Conservation (phyloP, 1,140 invertebrate genomes). For the Bombus superbus region DNA sequence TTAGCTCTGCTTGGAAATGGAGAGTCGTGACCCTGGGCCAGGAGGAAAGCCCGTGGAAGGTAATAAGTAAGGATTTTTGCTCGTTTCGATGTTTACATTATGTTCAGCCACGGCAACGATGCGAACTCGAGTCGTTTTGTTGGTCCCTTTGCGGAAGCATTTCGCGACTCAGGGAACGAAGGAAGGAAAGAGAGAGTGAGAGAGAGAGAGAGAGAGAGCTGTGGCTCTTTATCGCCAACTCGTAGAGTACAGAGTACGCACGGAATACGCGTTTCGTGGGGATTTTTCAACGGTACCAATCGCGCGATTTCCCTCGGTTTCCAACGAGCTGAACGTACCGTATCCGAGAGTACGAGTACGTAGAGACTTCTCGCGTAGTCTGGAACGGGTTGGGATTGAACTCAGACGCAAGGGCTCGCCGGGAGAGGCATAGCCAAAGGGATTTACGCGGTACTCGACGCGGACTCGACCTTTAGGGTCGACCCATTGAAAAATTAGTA, state of each 20-base stretch:
- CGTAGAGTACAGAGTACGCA: slow-evolving; percentile 19
- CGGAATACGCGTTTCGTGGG: slow-evolving; percentile 48
- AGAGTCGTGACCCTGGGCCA: background rate
- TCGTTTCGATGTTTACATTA: slow-evolving; percentile 61
- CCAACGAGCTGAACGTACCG: slow-evolving; percentile 33
- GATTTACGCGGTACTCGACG: slow-evolving; percentile 65
- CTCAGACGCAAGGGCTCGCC: slow-evolving; percentile 21
- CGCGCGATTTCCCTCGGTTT: slow-evolving; percentile 64
- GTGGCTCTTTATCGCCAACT: slow-evolving; percentile 57
- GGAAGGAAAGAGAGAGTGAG: background rate
- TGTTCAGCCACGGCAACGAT: slow-evolving; percentile 25
- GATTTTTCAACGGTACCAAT: slow-evolving; percentile 41
- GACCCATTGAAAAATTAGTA: slow-evolving; percentile 76
- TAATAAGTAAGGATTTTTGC: slow-evolving; percentile 58
- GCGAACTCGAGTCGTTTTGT: slow-evolving; percentile 41
- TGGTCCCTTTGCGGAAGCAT: slow-evolving; percentile 58
- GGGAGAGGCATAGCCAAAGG: slow-evolving; percentile 52
- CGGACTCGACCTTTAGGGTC: slow-evolving; percentile 60
- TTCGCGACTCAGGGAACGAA: slow-evolving; percentile 17
- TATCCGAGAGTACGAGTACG: background rate
- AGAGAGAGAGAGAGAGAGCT: background rate
- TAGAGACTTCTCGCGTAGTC: background rate
- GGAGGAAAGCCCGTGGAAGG: slow-evolving; percentile 3
- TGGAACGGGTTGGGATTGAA: background rate
- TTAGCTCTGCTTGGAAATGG: background rate